Evolutionary conservation across 2,797 vertebrate genomes (phyloP).

Genomic region (Catamblyrhynchus diadema): DNA sequence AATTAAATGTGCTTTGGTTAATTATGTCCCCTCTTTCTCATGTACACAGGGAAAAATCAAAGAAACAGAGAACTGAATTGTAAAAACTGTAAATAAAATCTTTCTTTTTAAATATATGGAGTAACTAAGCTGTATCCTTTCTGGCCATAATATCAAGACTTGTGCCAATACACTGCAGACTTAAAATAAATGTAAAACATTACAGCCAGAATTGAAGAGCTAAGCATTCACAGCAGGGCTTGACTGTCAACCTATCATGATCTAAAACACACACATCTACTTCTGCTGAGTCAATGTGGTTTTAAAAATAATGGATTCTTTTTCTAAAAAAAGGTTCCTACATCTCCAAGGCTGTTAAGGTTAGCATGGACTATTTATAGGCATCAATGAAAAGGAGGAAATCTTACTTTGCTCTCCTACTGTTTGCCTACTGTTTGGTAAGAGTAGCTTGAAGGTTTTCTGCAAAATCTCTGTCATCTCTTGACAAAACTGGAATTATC

Average conservation of each 20-base stretch:
- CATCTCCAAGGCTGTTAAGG: background rate
- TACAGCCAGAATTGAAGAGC: background rate
- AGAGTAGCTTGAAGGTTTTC: slow-evolving; percentile 4
- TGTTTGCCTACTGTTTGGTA: background rate
- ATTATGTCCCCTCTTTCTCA: background rate
- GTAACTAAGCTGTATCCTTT: background rate
- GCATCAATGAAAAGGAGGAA: background rate
- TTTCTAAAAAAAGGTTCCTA: background rate
- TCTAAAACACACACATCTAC: background rate
- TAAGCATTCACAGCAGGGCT: background rate
- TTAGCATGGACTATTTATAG: slow-evolving; percentile 29
- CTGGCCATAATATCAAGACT: background rate
- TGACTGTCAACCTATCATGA: background rate
- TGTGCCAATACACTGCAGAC: background rate
- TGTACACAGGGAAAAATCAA: background rate
- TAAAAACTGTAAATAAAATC: background rate
- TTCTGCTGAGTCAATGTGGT: slow-evolving; percentile 31
- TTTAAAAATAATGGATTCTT: background rate
- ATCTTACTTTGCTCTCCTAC: background rate
- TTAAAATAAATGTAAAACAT: background rate
- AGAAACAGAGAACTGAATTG: background rate
- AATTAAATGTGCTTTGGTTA: background rate
- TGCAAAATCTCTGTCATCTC: slow-evolving; percentile 18
- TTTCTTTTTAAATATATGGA: background rate
- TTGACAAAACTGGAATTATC: slow-evolving; percentile 33